Percentiles rank a stretch among this genome's conserved stretches.
Evolutionary conservation across 2,888 invertebrate species (phyloP).

Genomic region (Diloba caeruleocephala): DNA sequence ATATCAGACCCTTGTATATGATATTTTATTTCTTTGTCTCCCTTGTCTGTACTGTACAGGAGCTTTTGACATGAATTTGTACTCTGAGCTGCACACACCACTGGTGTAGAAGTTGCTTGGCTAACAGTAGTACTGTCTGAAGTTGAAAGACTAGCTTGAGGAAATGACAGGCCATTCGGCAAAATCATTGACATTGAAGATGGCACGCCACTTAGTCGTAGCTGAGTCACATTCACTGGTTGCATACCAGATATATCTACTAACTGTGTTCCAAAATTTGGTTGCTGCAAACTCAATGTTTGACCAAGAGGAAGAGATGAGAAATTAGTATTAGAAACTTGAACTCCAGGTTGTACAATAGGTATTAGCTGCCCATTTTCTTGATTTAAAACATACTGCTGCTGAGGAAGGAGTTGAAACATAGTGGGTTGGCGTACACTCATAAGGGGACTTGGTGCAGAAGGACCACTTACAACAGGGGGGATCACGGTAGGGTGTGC

Average conservation of each 20-base stretch:
- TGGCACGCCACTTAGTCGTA: slow-evolving; percentile 81
- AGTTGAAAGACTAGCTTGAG: slow-evolving; percentile 78
- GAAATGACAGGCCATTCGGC: slow-evolving; percentile 79
- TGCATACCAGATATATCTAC: slow-evolving; percentile 84
- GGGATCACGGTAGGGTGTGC: slow-evolving; percentile 73
- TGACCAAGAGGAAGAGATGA: slow-evolving; percentile 80
- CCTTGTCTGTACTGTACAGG: slow-evolving; percentile 82
- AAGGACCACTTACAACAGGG: slow-evolving; percentile 81
- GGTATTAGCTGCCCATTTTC: slow-evolving; percentile 86
- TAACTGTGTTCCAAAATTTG: slow-evolving; percentile 81
- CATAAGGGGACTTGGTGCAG: slow-evolving; percentile 80
- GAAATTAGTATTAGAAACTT: slow-evolving; percentile 82
- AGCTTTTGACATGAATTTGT: slow-evolving; percentile 83
- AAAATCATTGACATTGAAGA: slow-evolving; percentile 86
- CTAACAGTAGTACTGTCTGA: slow-evolving; percentile 83
- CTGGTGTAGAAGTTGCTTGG: slow-evolving; percentile 80
- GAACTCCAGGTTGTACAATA: slow-evolving; percentile 83
- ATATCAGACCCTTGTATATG: slow-evolving; percentile 83
- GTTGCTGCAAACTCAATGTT: slow-evolving; percentile 77
- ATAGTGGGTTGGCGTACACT: slow-evolving; percentile 84
- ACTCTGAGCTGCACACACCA: slow-evolving; percentile 83
- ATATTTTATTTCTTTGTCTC: slow-evolving; percentile 83
- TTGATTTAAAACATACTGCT: slow-evolving; percentile 84
- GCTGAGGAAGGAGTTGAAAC: slow-evolving; percentile 80
- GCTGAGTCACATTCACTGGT: slow-evolving; percentile 83